A percentile compares a stretch with the other conserved stretches of the same genome.
Evolutionary conservation across 2,797 vertebrate genomes (phyloP).

Genomic region (Hyperoplus lanceolatus): DNA sequence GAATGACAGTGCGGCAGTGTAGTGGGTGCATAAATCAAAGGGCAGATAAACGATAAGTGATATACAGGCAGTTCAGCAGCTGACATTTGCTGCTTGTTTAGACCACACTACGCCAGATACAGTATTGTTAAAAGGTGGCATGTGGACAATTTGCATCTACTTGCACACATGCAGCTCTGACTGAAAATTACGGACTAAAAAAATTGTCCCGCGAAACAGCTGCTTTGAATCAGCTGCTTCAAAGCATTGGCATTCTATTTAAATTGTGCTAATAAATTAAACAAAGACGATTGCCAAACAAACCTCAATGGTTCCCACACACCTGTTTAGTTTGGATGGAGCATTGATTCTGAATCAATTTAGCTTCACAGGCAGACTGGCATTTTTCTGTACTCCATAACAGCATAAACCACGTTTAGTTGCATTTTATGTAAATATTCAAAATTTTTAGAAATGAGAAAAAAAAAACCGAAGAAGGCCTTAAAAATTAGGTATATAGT

Average conservation of each 20-base stretch:
- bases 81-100: constrained; percentile 66
- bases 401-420: constrained; percentile 21
- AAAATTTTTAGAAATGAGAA: neutral
- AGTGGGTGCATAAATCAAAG: constrained; percentile 63
- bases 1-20: constrained; percentile 32
- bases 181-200: constrained; percentile 40
- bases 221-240: constrained; percentile 63
- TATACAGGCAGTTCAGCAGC: constrained; percentile 64
- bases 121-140: constrained; percentile 50
- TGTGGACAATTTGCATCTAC: constrained; percentile 39
- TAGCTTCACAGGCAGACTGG: constrained; percentile 42
- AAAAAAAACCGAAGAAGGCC: neutral
- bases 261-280: constrained; percentile 72
- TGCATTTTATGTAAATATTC: constrained; percentile 4
- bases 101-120: constrained; percentile 32
- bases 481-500: neutral
- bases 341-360: constrained; percentile 52
- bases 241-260: constrained; percentile 67
- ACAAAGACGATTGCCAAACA: constrained; percentile 65
- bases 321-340: constrained; percentile 71
- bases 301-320: constrained; percentile 62
- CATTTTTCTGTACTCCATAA: constrained; percentile 34
- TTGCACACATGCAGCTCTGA: constrained; percentile 36
- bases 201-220: constrained; percentile 30
- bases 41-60: constrained; percentile 54